Evolutionary conservation across 1,140 invertebrate genomes (phyloP), one percentile per base, ranked within the genome.

Genomic region (Eupeodes corollae): DNA sequence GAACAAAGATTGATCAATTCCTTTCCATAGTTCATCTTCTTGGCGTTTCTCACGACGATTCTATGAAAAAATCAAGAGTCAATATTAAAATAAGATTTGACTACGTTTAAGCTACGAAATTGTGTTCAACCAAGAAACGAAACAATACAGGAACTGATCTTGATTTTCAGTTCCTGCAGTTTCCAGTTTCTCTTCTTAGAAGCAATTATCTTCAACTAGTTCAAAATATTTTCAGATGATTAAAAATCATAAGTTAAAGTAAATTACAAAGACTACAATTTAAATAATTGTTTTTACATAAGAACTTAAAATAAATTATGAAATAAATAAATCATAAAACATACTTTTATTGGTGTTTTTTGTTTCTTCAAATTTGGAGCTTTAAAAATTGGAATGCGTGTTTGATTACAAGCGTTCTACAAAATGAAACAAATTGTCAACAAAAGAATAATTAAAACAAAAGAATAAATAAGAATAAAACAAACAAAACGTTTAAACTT

Each of bases 1-100:
- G 39, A 65, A 67, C 1, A 67, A 41, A 1, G 64, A 60, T 42
- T 67, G 62, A 52, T 66, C 59, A 18, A 67, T 63, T 32, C 62
- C 63, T 50, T 69, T 67, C 62, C 67, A 66, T 1, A 67, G 42
- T 42, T 68, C 66, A 49, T 67, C 54, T 31, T 67, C 67, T 52
- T 69, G 57, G 3, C 59, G 61, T 43, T 54, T 59, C 40, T 52
- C 43, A 45, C 61, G 59, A n/a, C 63, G 58, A 41, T 45, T 34
- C 67, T 68, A 34, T 16, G 40, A 2, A 38, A 39, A 26, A 8
- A 26, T 26, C 8, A 5, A 26, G 8, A 26, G 8, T 26, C 3
- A 5, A 26, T 26, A 5, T 5, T 5, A 26, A 26, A 26, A 26
- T 26, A 26, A 26, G 8, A 26, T 26, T 26, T 26, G 21, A 26